These are phyloP conservation scores for Myotis myotis DNA, from an alignment of 2,797 vertebrate species.

Conservation along the genomic window DNA sequence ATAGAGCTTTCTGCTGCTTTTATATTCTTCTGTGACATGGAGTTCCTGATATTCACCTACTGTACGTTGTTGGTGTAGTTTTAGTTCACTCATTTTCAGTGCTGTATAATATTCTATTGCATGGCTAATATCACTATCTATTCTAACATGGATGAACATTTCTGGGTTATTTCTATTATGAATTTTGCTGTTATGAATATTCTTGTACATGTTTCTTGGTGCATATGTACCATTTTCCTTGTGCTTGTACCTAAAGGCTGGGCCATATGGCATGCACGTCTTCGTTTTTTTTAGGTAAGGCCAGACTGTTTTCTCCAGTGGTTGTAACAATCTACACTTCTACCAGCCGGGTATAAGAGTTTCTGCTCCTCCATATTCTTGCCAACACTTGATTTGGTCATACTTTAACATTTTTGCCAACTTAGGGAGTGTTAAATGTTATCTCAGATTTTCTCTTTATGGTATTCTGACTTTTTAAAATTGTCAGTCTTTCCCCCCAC, in stretches of 20 bases:
- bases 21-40: background rate
- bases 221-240: background rate
- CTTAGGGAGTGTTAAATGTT: background rate
- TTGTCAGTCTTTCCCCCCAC: background rate
- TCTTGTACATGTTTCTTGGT: background rate
- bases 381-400: background rate
- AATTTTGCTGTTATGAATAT: background rate
- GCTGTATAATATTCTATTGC: background rate
- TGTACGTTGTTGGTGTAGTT: background rate
- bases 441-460: background rate
- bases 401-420: background rate
- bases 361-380: background rate
- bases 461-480: background rate
- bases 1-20: background rate
- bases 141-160: background rate
- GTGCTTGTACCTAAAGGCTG: background rate
- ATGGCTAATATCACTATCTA: background rate
- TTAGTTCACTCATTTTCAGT: constrained; percentile 26
- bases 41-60: background rate
- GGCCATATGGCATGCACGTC: background rate
- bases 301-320: background rate
- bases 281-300: background rate
- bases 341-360: background rate
- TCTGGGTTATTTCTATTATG: background rate
- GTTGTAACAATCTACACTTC: background rate